Evolutionary conservation across 1,140 invertebrate genomes (phyloP), one percentile per base, ranked within the genome.

Genomic region (Drosophila repletoides): DNA sequence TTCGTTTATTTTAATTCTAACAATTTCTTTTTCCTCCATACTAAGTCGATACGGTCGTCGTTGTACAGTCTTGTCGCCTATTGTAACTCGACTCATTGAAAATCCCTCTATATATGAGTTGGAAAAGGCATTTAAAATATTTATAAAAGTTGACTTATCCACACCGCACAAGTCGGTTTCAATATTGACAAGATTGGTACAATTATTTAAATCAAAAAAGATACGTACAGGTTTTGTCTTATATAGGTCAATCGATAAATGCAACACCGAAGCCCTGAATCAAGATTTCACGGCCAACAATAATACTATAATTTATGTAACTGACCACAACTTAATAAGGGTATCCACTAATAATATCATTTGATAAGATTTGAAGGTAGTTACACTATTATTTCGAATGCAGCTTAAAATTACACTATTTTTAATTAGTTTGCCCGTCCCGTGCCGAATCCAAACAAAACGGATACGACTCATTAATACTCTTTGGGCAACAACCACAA

Each of bases 261-360:
- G n/a, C n/a, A n/a, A n/a, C n/a, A n/a, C n/a, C n/a, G 14, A 33
- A 12, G 10, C 10, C 14, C 31, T 33, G 38, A n/a, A 3, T 41
- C 12, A 21, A 2, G 10, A 51, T 36, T 26, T 48, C 46, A 3
- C 36, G 46, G 12, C 36, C 58, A 31, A 61, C 52, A 33, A 52
- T 63, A 4, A 63, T 52, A 12, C 52, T 14, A 6, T 52, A 63
- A 26, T 61, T 51, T 10, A 61, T 41, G 19, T 24, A 41, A 24
- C 9, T 41, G 10, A 61, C 38, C 5, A 61, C 58, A 7, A 59
- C 36, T 29, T 43, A 28, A 17, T 34, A 2, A 14, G 21, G 28
- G 12, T 40, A 40, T 5, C 19, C 34, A 7, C 36, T 40, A 4
- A 53, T 53, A 6, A 21, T 28, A 6, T 40, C 51, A 29, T 53